A percentile compares a stretch with the other conserved stretches of the same genome.
These are phyloP conservation scores for Thaumetopoea pityocampa DNA, from an alignment of 1,140 invertebrate genomes.

Conservation along the genomic window DNA sequence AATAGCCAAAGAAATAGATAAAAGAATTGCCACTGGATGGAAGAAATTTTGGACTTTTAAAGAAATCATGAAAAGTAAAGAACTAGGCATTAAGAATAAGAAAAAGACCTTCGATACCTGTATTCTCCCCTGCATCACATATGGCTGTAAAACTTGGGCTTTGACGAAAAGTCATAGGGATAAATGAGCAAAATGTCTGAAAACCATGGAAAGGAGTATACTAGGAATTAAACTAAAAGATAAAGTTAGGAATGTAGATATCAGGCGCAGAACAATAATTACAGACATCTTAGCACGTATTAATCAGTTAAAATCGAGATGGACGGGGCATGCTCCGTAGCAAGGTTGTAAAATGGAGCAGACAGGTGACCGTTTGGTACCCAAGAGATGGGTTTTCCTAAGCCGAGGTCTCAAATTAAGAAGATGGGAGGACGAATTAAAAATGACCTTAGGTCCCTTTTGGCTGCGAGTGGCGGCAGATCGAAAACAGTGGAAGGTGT, in stretches of 20 bases:
- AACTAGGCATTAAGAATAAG: slow-evolving; percentile 15
- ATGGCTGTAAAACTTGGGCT: slow-evolving; percentile 19
- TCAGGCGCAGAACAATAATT: slow-evolving; percentile 22
- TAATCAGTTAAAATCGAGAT: slow-evolving; percentile 15
- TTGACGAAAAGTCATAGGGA: slow-evolving; percentile 16
- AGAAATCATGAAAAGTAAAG: slow-evolving; percentile 19
- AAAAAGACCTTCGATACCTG: slow-evolving; percentile 20
- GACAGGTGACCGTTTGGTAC: slow-evolving; percentile 12
- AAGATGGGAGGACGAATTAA: slow-evolving; percentile 23
- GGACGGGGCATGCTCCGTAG: slow-evolving; percentile 15
- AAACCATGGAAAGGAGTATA: slow-evolving; percentile 23
- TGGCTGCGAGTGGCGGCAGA: no score
- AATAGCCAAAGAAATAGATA: slow-evolving; percentile 21
- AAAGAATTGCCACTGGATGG: slow-evolving; percentile 19
- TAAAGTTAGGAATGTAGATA: slow-evolving; percentile 12
- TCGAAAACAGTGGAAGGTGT: no score
- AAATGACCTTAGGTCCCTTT: no score
- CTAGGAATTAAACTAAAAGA: slow-evolving; percentile 17
- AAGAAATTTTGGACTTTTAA: slow-evolving; percentile 28
- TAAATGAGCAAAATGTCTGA: slow-evolving; percentile 15
- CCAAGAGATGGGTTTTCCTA: slow-evolving; percentile 17
- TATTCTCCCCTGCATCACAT: slow-evolving; percentile 19
- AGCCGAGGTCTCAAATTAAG: slow-evolving; percentile 9
- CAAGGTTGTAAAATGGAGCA: slow-evolving; percentile 18
- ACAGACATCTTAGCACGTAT: slow-evolving; percentile 17